These are phyloP conservation scores for Glaucidium brasilianum DNA, from an alignment of 2,113 vertebrate genomes.

Conservation along the genomic window DNA sequence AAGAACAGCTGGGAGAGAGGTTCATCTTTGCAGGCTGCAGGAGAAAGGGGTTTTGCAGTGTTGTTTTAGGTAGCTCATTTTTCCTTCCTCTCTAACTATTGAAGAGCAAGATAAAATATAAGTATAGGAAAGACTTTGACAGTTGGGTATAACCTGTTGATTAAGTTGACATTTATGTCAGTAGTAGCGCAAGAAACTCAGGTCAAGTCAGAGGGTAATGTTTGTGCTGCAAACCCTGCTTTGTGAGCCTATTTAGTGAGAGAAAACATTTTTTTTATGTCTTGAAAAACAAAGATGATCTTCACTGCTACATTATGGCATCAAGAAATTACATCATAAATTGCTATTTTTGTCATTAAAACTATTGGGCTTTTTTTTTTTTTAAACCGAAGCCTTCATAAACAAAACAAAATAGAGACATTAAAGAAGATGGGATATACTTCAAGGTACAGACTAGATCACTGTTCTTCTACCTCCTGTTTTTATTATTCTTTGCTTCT, in stretches of 20 bases:
- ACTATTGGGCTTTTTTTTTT: neutral
- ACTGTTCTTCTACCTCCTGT: neutral
- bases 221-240: neutral
- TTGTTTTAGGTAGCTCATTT: neutral
- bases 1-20: neutral
- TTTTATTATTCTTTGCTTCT: slow-evolving; percentile 41
- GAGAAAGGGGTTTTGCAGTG: neutral
- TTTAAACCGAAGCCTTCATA: neutral
- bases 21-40: neutral
- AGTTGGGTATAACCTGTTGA: neutral
- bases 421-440: neutral
- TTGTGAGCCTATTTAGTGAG: neutral
- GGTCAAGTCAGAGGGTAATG: neutral
- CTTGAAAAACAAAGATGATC: neutral
- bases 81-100: neutral
- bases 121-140: neutral
- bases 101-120: neutral
- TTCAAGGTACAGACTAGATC: neutral
- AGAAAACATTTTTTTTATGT: neutral
- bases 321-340: neutral
- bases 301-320: neutral
- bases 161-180: neutral
- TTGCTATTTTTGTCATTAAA: slow-evolving; percentile 22
- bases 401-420: neutral
- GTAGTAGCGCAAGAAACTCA: neutral